Evolutionary conservation across 2,888 invertebrate species (phyloP).

Genomic region (Mellilla xanthometata): DNA sequence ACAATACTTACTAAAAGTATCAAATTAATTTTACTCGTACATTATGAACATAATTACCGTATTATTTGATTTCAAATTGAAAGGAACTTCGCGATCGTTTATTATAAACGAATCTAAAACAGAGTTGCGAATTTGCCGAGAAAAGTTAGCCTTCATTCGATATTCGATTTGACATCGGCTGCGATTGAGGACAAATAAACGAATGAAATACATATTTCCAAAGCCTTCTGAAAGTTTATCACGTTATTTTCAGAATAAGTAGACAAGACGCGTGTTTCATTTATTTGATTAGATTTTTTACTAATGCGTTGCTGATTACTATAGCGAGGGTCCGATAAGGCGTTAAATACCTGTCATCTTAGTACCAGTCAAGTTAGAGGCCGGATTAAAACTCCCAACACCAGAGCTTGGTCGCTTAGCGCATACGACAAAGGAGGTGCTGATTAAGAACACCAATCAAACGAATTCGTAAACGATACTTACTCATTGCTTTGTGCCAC

Average conservation of each 20-base stretch:
- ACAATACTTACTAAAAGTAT: constrained; percentile 14
- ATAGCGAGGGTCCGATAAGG: no score
- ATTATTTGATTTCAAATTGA: constrained; percentile 16
- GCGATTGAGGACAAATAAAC: constrained; percentile 2
- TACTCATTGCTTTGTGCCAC: no score
- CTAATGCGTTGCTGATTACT: no score
- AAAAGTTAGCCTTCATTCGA: constrained; percentile 10
- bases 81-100: constrained; percentile 10
- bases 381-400: no score
- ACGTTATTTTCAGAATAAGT: not conserved
- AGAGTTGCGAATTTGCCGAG: constrained; percentile 6
- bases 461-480: no score
- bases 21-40: constrained; percentile 19
- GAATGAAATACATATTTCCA: constrained; percentile 9
- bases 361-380: no score
- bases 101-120: constrained; percentile 7
- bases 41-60: constrained; percentile 16
- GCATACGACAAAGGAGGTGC: no score
- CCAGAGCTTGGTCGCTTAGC: no score
- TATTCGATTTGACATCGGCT: constrained; percentile 10
- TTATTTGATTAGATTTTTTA: no score
- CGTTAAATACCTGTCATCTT: no score
- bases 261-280: no score
- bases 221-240: not conserved
- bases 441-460: no score